Evolutionary conservation across 2,113 vertebrate species (phyloP).

Genomic region (Tapirus terrestris): DNA sequence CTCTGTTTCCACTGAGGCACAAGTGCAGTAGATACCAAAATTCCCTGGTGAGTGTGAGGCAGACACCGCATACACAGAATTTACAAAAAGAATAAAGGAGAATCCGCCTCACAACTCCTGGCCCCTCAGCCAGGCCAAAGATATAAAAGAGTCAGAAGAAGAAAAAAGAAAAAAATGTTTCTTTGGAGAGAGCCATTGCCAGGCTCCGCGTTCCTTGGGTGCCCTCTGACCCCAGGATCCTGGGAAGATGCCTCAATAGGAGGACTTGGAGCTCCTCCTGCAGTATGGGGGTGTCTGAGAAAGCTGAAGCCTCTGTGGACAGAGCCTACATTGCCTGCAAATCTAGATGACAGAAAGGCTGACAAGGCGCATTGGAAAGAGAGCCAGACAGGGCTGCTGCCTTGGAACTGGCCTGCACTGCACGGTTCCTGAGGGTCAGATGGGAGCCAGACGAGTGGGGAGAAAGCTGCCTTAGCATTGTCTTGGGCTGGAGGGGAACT

Average conservation of each 20-base stretch:
- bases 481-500: not conserved
- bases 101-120: not conserved
- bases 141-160: not conserved
- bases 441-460: not conserved
- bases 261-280: not conserved
- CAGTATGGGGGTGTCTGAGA: not conserved
- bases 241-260: not conserved
- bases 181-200: not conserved
- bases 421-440: not conserved
- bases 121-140: not conserved
- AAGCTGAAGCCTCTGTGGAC: not conserved
- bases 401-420: not conserved
- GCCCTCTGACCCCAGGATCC: not conserved
- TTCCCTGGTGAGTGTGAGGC: not conserved
- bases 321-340: not conserved
- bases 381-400: not conserved
- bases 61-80: not conserved
- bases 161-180: not conserved
- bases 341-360: not conserved
- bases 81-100: conserved; percentile 14
- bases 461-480: not conserved
- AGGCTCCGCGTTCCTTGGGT: not conserved
- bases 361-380: not conserved
- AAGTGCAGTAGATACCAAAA: not conserved
- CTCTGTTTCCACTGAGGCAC: not conserved